A percentile compares a stretch with the other conserved stretches of the same genome.
phyloP scores from a whole-genome alignment of 1,140 invertebrate species.

The Thaumatotibia leucotreta region DNA sequence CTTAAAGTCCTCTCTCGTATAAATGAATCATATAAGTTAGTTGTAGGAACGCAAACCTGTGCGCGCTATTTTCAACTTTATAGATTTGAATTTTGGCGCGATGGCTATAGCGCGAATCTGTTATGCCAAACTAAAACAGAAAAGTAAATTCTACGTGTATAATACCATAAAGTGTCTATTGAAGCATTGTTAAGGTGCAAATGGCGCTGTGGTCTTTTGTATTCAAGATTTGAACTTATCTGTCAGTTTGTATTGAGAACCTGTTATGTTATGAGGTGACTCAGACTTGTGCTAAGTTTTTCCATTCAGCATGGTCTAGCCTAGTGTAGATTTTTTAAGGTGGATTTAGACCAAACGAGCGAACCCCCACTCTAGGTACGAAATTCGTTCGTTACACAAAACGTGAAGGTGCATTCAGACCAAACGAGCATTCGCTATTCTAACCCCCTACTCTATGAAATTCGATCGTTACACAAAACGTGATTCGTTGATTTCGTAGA shows the following conservation, averaged over 20 bases:
- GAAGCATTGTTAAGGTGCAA: slow-evolving; percentile 5
- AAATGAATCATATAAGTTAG: background rate
- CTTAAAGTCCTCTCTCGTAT: background rate
- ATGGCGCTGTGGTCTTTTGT: background rate
- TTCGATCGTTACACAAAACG: no score
- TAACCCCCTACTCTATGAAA: no score
- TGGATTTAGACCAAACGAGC: no score
- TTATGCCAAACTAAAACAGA: background rate
- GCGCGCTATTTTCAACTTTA: background rate
- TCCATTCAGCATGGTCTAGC: background rate
- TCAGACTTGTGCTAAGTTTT: background rate
- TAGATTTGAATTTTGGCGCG: slow-evolving; percentile 29
- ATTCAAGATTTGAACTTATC: slow-evolving; percentile 6
- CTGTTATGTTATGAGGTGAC: slow-evolving; percentile 1
- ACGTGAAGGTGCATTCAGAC: no score
- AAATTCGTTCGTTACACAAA: no score
- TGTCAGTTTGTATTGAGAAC: slow-evolving; percentile 6
- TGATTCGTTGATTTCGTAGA: no score
- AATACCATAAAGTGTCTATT: background rate
- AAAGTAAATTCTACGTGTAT: background rate
- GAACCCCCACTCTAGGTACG: no score
- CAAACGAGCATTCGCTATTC: no score
- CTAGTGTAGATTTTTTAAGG: no score
- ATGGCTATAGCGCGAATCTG: background rate
- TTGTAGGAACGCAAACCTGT: background rate